Percentiles rank a stretch among this genome's conserved stretches.
Conservation (phyloP, 2,888 invertebrate genomes). For the Aphodius sticticus region DNA sequence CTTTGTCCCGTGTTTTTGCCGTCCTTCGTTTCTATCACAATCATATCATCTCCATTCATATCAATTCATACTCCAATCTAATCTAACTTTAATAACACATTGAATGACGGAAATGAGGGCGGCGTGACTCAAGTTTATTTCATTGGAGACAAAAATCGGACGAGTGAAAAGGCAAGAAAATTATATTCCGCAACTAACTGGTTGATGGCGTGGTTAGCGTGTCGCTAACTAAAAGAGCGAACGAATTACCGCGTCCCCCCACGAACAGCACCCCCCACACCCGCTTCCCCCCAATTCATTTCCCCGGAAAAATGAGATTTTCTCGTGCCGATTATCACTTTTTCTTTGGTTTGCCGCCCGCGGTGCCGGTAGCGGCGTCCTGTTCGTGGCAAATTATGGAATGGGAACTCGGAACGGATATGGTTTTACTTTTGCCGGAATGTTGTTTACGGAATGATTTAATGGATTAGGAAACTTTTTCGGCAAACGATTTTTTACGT, state of each 20-base stretch:
- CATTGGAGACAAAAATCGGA: not conserved
- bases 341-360: not conserved
- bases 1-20: not conserved
- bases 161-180: not conserved
- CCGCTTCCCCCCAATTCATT: not conserved
- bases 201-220: not conserved
- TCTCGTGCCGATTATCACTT: not conserved
- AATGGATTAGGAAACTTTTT: not conserved
- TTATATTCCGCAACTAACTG: not conserved
- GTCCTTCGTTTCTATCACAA: not conserved
- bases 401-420: not conserved
- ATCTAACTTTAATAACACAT: not conserved
- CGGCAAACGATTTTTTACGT: no score
- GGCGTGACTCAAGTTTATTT: not conserved
- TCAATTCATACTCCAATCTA: not conserved
- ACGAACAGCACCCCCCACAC: not conserved
- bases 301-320: conserved; percentile 4
- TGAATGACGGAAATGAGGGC: not conserved
- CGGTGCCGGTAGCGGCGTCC: not conserved
- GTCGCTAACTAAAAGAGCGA: not conserved
- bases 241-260: not conserved
- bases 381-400: not conserved
- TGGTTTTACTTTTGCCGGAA: not conserved
- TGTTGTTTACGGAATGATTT: not conserved
- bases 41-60: not conserved